phyloP scores from a whole-genome alignment of 2,113 vertebrate species.

The Mesitornis unicolor region DNA sequence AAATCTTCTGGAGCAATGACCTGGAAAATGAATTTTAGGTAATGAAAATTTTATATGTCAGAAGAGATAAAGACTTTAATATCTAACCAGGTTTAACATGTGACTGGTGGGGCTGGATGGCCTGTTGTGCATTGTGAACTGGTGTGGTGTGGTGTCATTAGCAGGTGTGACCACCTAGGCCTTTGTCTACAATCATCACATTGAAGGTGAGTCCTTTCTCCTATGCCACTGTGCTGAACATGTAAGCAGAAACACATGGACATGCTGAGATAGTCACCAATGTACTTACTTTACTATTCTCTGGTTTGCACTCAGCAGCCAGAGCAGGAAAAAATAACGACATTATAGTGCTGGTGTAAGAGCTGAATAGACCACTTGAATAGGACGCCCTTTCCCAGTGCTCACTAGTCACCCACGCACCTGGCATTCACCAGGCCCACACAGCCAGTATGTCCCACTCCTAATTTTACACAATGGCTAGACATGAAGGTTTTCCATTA shows the following conservation, averaged over 20 bases:
- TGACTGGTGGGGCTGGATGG: neutral
- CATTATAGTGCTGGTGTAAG: neutral
- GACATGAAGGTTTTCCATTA: conserved; percentile 50
- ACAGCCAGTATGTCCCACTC: conserved; percentile 42
- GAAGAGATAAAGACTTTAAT: neutral
- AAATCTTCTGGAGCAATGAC: neutral
- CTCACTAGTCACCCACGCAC: conserved; percentile 9
- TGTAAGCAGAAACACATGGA: neutral
- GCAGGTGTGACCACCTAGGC: neutral
- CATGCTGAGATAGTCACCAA: neutral
- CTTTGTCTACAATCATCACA: neutral
- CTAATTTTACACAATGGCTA: conserved; percentile 52
- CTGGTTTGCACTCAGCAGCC: neutral
- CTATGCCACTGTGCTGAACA: neutral
- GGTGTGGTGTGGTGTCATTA: neutral
- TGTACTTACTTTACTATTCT: conserved; percentile 1
- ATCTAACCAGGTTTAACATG: neutral
- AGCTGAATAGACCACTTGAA: conserved; percentile 22
- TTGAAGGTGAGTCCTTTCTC: neutral
- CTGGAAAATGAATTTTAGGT: neutral
- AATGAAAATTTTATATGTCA: neutral
- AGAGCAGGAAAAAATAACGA: neutral
- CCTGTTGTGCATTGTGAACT: neutral
- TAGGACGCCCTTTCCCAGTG: neutral
- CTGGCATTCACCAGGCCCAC: conserved; percentile 47